Evolutionary conservation across 2,113 vertebrate genomes (phyloP), one percentile per base, ranked within the genome.

Genomic region (Nibea albiflora): DNA sequence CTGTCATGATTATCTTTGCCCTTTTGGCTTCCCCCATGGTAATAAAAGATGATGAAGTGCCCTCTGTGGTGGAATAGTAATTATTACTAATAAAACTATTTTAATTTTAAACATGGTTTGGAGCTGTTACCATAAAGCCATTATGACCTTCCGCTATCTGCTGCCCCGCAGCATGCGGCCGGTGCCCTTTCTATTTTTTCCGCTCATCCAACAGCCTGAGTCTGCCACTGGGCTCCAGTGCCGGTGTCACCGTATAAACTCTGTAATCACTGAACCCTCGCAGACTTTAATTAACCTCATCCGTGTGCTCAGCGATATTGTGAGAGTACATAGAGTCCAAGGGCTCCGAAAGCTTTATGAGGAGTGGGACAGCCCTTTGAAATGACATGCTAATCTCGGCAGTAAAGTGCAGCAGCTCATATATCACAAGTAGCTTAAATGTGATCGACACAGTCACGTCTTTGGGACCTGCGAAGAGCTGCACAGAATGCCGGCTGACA

Each of bases 241-340:
- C 26, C 57, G 22, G 63, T 42, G 24, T 50, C 64, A 35, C 10
- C 39, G 24, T 35, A 44, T 26, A 49, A 56, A 63, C 39, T 52
- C 28, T 19, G 47, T 65, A 46, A 65, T 65, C 61, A 11, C 61
- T 42, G 73, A 44, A 46, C 66, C 44, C 62, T 61, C 49, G 20
- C 62, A 56, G 73, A 52, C 50, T 67, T 77, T 73, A 50, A 85
- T 73, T 49, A 77, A 68, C 69, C 70, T 81, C 63, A 35, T 85
- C 74, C 53, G 63, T 69, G 57, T 53, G 69, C 73, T 44, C 65
- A 72, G 73, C 4, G 2, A 35, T 60, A 58, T 16, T 61, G 62
- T n/a, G 58, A 63, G 71, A 73, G 46, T 39, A 52, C 46, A 63
- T 2, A 2, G 56, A 28, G 57, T 54, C 26, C 61, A 52, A 35